Percentiles rank a stretch among this genome's conserved stretches.
Conservation (phyloP, 2,888 invertebrate species). For the Nasonia oneida region DNA sequence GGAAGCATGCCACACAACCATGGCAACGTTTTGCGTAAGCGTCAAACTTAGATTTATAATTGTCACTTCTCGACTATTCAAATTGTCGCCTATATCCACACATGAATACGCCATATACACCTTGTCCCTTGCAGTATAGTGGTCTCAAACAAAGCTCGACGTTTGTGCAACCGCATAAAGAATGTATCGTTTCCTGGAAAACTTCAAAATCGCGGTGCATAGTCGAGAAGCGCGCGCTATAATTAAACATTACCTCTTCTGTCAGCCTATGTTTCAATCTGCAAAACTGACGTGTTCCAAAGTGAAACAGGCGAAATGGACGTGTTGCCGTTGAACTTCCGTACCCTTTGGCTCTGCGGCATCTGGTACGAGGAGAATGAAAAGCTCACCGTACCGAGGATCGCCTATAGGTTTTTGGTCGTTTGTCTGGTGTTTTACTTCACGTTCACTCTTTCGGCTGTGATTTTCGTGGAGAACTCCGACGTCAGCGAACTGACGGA, state of each 20-base stretch:
- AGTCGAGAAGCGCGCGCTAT: not conserved
- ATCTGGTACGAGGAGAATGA: slow-evolving; percentile 34
- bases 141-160: not conserved
- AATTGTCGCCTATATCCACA: not conserved
- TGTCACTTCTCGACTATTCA: slow-evolving; percentile 1
- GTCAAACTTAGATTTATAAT: not conserved
- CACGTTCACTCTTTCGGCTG: not conserved
- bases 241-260: slow-evolving; percentile 1
- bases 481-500: slow-evolving; percentile 24
- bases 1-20: not conserved
- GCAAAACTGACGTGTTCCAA: not conserved
- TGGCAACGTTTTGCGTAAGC: not conserved
- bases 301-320: not conserved
- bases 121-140: not conserved
- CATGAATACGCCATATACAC: not conserved
- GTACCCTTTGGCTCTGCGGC: slow-evolving; percentile 19
- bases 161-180: slow-evolving; percentile 2
- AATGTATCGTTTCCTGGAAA: not conserved
- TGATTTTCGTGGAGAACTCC: not conserved
- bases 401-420: not conserved
- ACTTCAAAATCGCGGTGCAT: not conserved
- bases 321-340: slow-evolving; percentile 26
- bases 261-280: not conserved
- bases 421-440: not conserved
- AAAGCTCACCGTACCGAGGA: not conserved